These are phyloP conservation scores for Pterobdella sp. DNA, from an alignment of 2,888 invertebrate species.

Conservation along the genomic window DNA sequence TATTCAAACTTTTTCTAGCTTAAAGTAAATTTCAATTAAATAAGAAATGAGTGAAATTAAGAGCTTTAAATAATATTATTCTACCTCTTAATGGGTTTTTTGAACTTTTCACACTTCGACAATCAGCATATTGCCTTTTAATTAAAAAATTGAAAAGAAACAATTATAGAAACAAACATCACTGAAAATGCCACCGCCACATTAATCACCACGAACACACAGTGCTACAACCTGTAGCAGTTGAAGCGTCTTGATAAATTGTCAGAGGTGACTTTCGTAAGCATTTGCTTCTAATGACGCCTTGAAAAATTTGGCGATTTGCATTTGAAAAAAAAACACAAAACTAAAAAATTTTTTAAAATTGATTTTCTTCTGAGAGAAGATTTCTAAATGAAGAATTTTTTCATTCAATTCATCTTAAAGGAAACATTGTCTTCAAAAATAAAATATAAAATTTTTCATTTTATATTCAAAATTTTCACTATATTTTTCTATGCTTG, in stretches of 20 bases:
- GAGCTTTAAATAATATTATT: no score
- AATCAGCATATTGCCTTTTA: no score
- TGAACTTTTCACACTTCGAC: no score
- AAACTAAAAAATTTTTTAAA: background rate
- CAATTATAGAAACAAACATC: no score
- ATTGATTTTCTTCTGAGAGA: background rate
- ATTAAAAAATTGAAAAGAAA: no score
- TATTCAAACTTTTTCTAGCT: no score
- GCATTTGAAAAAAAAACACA: background rate
- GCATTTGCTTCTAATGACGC: background rate
- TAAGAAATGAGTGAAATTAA: no score
- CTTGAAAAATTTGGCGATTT: constrained; percentile 1
- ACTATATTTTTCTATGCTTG: no score
- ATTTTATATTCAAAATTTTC: no score
- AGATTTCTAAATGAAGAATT: background rate
- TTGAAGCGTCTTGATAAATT: constrained; percentile 7
- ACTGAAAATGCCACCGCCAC: background rate
- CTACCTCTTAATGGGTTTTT: no score
- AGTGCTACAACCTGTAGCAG: background rate
- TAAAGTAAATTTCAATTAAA: no score
- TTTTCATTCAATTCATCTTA: background rate
- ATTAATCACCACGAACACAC: background rate
- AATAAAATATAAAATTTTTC: no score
- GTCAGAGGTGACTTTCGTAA: background rate
- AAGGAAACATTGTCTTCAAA: background rate